A percentile compares a stretch with the other conserved stretches of the same genome.
Evolutionary conservation across 2,113 vertebrate genomes (phyloP).

Genomic region (Poecile atricapillus): DNA sequence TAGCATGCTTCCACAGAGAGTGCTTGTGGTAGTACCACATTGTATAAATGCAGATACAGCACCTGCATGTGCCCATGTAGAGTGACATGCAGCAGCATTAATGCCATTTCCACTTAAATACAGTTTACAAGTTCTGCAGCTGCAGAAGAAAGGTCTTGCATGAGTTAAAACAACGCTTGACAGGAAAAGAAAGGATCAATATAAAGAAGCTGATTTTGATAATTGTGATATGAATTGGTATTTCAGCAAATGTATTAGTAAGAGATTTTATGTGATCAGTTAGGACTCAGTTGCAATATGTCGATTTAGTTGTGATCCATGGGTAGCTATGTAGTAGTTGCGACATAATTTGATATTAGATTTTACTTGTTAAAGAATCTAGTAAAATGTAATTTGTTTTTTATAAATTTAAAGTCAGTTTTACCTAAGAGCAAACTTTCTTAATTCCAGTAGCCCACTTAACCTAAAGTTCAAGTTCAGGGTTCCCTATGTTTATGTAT

Average conservation of each 20-base stretch:
- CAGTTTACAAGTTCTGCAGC: background rate
- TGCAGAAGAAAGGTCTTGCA: background rate
- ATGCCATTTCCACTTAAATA: background rate
- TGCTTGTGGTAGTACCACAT: background rate
- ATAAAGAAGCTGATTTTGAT: background rate
- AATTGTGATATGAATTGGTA: background rate
- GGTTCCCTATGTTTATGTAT: background rate
- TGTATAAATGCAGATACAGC: background rate
- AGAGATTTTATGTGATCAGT: background rate
- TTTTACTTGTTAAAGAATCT: background rate
- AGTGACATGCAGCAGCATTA: background rate
- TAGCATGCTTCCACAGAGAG: background rate
- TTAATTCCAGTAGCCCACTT: background rate
- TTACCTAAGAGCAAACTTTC: background rate
- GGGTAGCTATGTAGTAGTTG: background rate
- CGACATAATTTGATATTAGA: background rate
- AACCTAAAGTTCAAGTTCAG: background rate
- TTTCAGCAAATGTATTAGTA: background rate
- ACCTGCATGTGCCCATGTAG: background rate
- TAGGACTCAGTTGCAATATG: rapidly evolving
- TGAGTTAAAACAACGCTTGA: background rate
- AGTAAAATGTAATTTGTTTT: background rate
- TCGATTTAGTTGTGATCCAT: background rate
- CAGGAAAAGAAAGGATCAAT: background rate
- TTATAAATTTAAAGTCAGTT: background rate